Evolutionary conservation across 2,797 vertebrate species (phyloP).

Genomic region (Pantherophis alleghaniensis): DNA sequence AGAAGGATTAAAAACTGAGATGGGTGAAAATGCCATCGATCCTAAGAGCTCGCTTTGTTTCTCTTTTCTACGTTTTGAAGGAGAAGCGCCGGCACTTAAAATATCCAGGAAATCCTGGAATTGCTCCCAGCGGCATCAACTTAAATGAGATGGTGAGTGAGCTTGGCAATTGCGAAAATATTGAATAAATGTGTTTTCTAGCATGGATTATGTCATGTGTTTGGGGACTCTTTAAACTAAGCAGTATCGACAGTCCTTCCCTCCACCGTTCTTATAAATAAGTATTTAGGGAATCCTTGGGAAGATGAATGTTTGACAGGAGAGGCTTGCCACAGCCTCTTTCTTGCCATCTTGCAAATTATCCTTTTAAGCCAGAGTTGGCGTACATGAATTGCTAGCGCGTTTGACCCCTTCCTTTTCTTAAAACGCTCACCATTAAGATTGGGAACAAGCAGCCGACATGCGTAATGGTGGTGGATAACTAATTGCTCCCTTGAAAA

Average conservation of each 20-base stretch:
- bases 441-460: constrained; percentile 45
- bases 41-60: background rate
- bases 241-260: constrained; percentile 56
- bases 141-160: background rate
- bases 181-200: constrained; percentile 36
- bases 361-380: constrained; percentile 61
- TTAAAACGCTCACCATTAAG: constrained; percentile 46
- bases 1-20: background rate
- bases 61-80: background rate
- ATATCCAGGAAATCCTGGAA: background rate
- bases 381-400: constrained; percentile 63
- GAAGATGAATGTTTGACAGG: constrained; percentile 61
- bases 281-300: constrained; percentile 63
- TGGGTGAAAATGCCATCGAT: background rate
- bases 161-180: constrained; percentile 26
- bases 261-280: constrained; percentile 52
- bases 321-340: constrained; percentile 47
- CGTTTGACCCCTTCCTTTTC: constrained; percentile 59
- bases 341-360: constrained; percentile 62
- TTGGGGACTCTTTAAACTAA: constrained; percentile 59
- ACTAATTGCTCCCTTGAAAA: constrained; percentile 14
- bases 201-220: constrained; percentile 52
- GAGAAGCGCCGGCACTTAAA: constrained; percentile 15
- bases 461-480: constrained; percentile 24
- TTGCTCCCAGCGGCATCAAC: constrained; percentile 10